These are phyloP conservation scores for Caenorhabditis sp. DNA, from an alignment of 2,888 invertebrate species.

Conservation along the genomic window DNA sequence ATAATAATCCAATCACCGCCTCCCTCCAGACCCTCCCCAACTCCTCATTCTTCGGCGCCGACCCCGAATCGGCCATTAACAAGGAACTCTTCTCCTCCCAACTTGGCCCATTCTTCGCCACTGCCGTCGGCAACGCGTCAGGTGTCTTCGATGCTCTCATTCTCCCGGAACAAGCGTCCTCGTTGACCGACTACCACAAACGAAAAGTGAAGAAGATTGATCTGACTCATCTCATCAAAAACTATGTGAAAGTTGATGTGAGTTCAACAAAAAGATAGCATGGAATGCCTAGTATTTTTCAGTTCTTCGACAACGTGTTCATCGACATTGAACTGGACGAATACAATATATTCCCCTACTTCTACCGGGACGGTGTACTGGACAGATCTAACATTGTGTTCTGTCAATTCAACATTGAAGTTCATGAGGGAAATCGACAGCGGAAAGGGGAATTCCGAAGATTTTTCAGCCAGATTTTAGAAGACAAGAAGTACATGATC, in stretches of 20 bases:
- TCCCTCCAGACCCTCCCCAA: background rate
- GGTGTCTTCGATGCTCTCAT: slow-evolving; percentile 9
- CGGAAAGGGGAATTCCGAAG: background rate
- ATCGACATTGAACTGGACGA: slow-evolving; percentile 4
- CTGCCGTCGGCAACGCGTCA: slow-evolving; percentile 7
- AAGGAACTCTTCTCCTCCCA: slow-evolving; percentile 1
- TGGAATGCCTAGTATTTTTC: background rate
- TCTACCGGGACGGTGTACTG: background rate
- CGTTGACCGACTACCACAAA: background rate
- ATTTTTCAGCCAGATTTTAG: background rate
- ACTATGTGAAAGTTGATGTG: slow-evolving; percentile 5
- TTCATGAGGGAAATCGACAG: background rate
- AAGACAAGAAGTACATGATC: background rate
- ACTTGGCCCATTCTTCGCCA: background rate
- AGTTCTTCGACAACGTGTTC: slow-evolving; percentile 5
- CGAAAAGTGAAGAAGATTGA: slow-evolving; percentile 12
- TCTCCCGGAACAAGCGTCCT: background rate
- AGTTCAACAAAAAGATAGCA: no score
- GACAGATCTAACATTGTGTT: background rate
- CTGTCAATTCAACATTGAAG: background rate
- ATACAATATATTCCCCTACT: background rate
- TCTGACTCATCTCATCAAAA: background rate
- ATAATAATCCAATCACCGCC: no score
- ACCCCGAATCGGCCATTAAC: background rate
- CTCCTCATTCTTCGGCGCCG: background rate